Conservation (phyloP, 2,797 vertebrate species). For the Anisognathus igniventris region DNA sequence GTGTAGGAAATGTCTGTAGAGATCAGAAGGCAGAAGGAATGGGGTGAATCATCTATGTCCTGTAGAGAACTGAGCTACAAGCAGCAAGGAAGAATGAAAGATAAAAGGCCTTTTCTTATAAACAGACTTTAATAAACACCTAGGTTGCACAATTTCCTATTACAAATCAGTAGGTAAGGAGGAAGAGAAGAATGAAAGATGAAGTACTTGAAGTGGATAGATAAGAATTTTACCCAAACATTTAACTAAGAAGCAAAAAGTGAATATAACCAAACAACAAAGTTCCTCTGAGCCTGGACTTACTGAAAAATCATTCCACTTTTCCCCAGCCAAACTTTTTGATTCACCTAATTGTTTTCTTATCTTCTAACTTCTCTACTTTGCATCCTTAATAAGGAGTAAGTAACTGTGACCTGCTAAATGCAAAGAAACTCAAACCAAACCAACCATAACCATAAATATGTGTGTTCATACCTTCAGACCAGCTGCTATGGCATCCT, state of each 20-base stretch:
- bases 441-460: neutral
- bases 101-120: neutral
- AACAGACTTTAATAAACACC: neutral
- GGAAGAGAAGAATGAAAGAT: neutral
- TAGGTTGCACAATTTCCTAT: neutral
- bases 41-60: neutral
- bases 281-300: neutral
- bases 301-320: neutral
- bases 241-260: neutral
- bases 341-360: neutral
- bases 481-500: neutral
- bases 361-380: neutral
- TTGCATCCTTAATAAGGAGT: neutral
- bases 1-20: neutral
- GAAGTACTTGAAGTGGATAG: neutral
- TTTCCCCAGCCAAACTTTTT: neutral
- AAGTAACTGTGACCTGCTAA: neutral
- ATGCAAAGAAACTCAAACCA: neutral
- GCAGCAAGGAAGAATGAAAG: neutral
- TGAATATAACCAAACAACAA: neutral
- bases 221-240: neutral
- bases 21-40: neutral
- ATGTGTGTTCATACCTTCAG: neutral
- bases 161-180: neutral
- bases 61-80: neutral